Conservation (phyloP, 2,113 vertebrate genomes). For the Scomber colias region DNA sequence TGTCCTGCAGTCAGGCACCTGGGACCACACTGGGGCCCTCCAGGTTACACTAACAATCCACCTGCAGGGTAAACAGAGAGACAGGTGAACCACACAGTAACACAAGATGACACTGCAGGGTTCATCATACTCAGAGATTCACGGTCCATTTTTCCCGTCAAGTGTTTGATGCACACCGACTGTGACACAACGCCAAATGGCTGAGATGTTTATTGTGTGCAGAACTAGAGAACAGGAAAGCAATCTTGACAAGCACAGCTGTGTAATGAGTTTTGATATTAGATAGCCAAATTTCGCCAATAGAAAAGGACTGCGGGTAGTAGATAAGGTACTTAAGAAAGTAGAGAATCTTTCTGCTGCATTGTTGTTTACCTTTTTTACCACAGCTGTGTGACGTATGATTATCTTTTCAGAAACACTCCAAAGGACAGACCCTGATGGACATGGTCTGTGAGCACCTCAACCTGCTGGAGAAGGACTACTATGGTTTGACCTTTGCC, state of each 20-base stretch:
- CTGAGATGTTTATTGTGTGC: conserved; percentile 17
- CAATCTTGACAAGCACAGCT: conserved; percentile 30
- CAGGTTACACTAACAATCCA: no score
- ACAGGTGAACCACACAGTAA: no score
- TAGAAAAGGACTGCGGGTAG: background rate
- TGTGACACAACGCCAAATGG: conserved; percentile 23
- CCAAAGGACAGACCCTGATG: conserved; percentile 93
- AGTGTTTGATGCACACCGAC: conserved; percentile 28
- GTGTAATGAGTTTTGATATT: conserved; percentile 25
- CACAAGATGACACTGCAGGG: no score
- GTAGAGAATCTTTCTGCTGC: background rate
- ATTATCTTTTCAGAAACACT: conserved; percentile 89
- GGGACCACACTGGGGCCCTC: no score
- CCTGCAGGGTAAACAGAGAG: no score
- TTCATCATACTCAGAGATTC: no score
- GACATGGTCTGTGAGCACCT: conserved; percentile 96
- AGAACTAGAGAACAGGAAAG: conserved; percentile 10
- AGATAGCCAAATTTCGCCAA: background rate
- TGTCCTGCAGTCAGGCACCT: no score
- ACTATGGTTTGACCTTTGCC: conserved; percentile 95
- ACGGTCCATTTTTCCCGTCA: conserved; percentile 35
- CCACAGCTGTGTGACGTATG: conserved; percentile 18
- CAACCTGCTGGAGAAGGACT: conserved; percentile 98
- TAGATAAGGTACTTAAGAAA: background rate
- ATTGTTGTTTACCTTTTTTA: conserved; percentile 18